Conservation (phyloP, 2,797 vertebrate species). For the Hemitrygon akajei region DNA sequence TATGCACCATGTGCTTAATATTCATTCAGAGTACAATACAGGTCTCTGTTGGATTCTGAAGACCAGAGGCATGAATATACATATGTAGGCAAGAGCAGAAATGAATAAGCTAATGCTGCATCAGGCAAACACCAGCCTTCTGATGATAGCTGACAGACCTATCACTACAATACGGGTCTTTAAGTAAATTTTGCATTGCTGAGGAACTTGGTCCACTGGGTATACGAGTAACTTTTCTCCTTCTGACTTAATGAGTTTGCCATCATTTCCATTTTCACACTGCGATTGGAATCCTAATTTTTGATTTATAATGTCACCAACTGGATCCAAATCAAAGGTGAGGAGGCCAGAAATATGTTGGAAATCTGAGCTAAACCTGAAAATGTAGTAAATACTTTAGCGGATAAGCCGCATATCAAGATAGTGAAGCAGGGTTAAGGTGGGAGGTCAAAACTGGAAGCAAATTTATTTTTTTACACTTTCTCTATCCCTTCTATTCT, state of each 20-base stretch:
- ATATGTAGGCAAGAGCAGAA: background rate
- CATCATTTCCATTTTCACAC: background rate
- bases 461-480: too few relatives aligned
- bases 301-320: background rate
- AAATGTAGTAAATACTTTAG: too few relatives aligned
- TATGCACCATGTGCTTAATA: background rate
- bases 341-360: too few relatives aligned
- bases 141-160: background rate
- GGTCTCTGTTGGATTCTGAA: constrained; percentile 1
- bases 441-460: too few relatives aligned
- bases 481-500: too few relatives aligned
- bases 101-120: background rate
- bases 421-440: too few relatives aligned
- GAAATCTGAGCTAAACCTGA: too few relatives aligned
- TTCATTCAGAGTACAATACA: background rate
- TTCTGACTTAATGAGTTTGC: background rate
- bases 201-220: background rate
- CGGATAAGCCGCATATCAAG: too few relatives aligned
- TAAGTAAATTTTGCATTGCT: background rate
- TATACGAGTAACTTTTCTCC: too few relatives aligned
- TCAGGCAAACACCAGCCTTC: constrained; percentile 2
- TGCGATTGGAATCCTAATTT: background rate
- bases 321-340: too few relatives aligned
- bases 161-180: background rate
- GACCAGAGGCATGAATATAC: constrained; percentile 29